Evolutionary conservation across 2,113 vertebrate species (phyloP), one percentile per base, ranked within the genome.

Genomic region (Alectura lathami): DNA sequence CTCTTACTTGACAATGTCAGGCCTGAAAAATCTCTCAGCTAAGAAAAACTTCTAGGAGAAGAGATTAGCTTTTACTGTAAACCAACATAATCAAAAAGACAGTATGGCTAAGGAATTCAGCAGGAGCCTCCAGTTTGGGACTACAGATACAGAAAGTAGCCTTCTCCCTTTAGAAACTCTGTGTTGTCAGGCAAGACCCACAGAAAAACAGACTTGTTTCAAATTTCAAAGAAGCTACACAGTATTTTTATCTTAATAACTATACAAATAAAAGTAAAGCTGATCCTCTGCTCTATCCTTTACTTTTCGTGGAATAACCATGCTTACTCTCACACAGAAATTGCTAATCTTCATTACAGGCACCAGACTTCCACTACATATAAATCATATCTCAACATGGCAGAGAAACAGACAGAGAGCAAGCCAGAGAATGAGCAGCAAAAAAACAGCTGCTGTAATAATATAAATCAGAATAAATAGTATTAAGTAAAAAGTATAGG

Each of bases 21-120:
- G 45, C 22, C 43, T 60, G 21, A 63, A 77, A 78, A 94, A 17
- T n/a, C 38, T 60, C 77, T 60, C 76, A 60, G 11, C 20, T 72
- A 81, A 84, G 83, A 88, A 86, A 86, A 94, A 64, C 21, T 88
- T 86, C 36, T 36, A 79, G 53, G 32, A 82, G n/a, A 87, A 82
- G 27, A 89, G 75, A 93, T 75, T 63, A 76, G 78, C 74, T 40
- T 94, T 94, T 45, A 45, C 81, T 88, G 29, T 68, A 91, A 93
- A 76, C 23, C 47, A 86, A 45, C 50, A 87, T 84, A 80, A 89
- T 77, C 68, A 72, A 69, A 73, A 87, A 59, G 62, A 34, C 53
- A 22, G 43, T 21, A 59, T 5, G 22, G 83, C n/a, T 36, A 50
- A 79, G 53, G 30, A 88, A 91, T 54, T 63, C 56, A 88, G 78